Percentiles rank a stretch among this genome's conserved stretches.
Evolutionary conservation across 2,797 vertebrate species (phyloP).

Genomic region (Numenius phaeopus): DNA sequence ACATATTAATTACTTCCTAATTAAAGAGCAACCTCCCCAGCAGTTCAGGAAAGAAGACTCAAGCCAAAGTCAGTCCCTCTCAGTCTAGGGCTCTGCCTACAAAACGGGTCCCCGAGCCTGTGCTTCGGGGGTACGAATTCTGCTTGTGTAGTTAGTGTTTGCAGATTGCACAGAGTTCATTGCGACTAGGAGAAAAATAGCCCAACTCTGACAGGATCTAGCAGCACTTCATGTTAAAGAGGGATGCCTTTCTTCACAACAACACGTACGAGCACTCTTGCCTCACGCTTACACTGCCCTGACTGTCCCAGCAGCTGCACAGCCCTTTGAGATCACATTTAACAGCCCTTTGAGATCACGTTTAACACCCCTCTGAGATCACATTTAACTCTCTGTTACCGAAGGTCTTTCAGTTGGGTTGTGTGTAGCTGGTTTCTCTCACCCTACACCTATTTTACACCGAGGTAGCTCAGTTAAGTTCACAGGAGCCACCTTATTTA

Average conservation of each 20-base stretch:
- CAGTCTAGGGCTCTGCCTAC: not conserved
- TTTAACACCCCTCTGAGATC: too few species aligned
- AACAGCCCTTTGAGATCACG: not conserved
- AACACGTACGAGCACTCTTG: not conserved
- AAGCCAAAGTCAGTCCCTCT: not conserved
- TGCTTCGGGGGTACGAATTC: not conserved
- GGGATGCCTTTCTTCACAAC: not conserved
- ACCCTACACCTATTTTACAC: not conserved
- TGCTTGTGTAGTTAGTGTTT: not conserved
- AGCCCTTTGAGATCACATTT: not conserved
- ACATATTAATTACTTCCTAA: constrained; percentile 28
- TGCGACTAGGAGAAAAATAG: not conserved
- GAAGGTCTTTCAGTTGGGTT: accelerated
- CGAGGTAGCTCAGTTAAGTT: not conserved
- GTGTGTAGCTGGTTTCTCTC: not conserved
- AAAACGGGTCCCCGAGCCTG: accelerated
- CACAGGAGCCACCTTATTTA: not conserved
- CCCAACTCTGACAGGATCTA: not conserved
- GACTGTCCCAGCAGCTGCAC: not conserved
- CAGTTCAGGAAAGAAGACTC: not conserved
- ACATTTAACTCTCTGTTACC: not conserved
- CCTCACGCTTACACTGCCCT: accelerated
- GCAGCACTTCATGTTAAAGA: not conserved
- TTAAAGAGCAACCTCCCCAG: not conserved
- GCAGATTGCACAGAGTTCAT: not conserved